Evolutionary conservation across 2,113 vertebrate species (phyloP).

Genomic region (Leiothrix lutea): DNA sequence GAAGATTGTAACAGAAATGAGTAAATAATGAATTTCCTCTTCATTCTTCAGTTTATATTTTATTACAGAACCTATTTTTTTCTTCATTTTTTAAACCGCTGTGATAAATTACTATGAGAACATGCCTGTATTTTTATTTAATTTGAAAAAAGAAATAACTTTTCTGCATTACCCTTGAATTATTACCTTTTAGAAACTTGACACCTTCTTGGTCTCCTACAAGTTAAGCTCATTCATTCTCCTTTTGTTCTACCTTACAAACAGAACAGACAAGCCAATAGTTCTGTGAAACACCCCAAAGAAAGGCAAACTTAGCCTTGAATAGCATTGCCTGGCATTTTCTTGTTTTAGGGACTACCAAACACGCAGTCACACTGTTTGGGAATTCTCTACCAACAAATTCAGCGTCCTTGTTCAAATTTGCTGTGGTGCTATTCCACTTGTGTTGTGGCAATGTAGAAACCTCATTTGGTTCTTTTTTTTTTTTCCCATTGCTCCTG

Average conservation of each 20-base stretch:
- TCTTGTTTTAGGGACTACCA: neutral
- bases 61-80: neutral
- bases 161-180: neutral
- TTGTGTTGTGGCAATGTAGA: neutral
- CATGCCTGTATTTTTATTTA: neutral
- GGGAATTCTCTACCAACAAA: neutral
- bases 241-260: neutral
- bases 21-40: neutral
- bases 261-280: neutral
- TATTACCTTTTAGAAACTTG: neutral
- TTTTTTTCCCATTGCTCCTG: neutral
- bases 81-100: neutral
- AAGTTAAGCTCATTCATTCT: neutral
- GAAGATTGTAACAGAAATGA: neutral
- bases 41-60: neutral
- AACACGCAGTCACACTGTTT: neutral
- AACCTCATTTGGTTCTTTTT: neutral
- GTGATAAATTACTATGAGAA: neutral
- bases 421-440: neutral
- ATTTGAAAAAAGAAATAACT: neutral
- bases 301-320: neutral
- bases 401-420: neutral
- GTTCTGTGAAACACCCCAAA: neutral
- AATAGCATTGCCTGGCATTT: neutral
- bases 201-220: neutral